Percentiles rank a stretch among this genome's conserved stretches.
Evolutionary conservation across 64 coral and sea anemone species (phyloP).

Genomic region (Pachyseris speciosa): DNA sequence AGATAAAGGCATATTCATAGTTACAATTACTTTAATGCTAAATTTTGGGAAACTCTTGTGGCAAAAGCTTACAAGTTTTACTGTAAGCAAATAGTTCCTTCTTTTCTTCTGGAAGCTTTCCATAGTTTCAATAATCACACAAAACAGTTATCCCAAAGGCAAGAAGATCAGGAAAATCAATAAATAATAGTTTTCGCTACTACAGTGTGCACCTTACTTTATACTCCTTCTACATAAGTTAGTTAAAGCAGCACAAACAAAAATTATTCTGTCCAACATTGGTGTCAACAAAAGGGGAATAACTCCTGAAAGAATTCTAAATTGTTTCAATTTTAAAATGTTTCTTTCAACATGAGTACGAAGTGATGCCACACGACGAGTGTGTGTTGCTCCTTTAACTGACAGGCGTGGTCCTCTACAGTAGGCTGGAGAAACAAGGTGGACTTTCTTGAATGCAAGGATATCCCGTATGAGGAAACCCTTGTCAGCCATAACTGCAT

Average conservation of each 20-base stretch:
- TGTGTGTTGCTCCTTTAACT: conserved; percentile 55
- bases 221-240: conserved; percentile 34
- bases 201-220: conserved; percentile 29
- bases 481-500: conserved; percentile 85
- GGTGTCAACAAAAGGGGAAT: conserved; percentile 69
- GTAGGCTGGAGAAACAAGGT: conserved; percentile 83
- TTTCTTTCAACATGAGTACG: conserved; percentile 76
- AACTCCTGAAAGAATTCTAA: conserved; percentile 67
- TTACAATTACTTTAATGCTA: conserved; percentile 55
- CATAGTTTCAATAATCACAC: background rate
- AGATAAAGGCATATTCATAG: conserved; percentile 47
- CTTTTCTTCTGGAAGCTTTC: background rate
- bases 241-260: conserved; percentile 51
- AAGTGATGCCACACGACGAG: conserved; percentile 66
- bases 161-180: conserved; percentile 37
- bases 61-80: conserved; percentile 53
- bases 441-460: conserved; percentile 74
- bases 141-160: background rate
- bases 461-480: conserved; percentile 81
- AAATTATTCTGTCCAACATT: conserved; percentile 77
- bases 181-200: background rate
- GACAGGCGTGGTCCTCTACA: conserved; percentile 63
- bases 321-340: conserved; percentile 78
- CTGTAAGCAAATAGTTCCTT: conserved; percentile 21
- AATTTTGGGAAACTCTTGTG: conserved; percentile 59